phyloP scores from a whole-genome alignment of 2,113 vertebrate species.

The Sapayoa aenigma region DNA sequence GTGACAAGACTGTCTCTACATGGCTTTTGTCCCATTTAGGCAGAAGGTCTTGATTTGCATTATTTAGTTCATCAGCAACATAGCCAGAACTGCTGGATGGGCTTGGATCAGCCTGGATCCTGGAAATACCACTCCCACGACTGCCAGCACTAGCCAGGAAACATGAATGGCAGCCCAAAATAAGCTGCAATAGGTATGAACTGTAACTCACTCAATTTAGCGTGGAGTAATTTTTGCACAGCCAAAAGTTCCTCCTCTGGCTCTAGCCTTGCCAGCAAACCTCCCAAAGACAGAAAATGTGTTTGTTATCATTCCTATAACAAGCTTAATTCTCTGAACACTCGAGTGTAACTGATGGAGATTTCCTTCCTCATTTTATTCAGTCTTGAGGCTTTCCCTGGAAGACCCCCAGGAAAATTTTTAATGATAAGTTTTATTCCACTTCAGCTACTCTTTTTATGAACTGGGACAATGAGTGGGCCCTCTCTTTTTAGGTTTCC shows the following conservation, averaged over 20 bases:
- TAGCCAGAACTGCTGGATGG: not conserved
- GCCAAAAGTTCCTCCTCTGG: not conserved
- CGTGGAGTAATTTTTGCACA: not conserved
- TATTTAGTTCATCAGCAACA: not conserved
- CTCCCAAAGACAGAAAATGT: not conserved
- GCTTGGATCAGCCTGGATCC: not conserved
- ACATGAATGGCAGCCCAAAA: not conserved
- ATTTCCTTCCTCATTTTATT: not conserved
- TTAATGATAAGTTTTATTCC: not conserved
- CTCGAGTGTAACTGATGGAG: not conserved
- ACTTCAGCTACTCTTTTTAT: not conserved
- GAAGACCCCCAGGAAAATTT: not conserved
- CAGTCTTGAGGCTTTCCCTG: not conserved
- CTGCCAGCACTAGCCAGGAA: not conserved
- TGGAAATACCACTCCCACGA: not conserved
- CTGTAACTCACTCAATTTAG: not conserved
- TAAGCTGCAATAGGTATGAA: not conserved
- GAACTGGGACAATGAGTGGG: not conserved
- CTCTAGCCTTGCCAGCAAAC: not conserved
- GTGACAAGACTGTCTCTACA: not conserved
- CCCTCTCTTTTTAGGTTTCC: not conserved
- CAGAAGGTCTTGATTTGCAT: not conserved
- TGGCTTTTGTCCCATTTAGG: not conserved
- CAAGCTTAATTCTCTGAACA: not conserved
- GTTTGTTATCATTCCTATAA: not conserved